A percentile compares a stretch with the other conserved stretches of the same genome.
phyloP scores from a whole-genome alignment of 53 echinoderm and acorn worm species.

The Stichopus horrens region DNA sequence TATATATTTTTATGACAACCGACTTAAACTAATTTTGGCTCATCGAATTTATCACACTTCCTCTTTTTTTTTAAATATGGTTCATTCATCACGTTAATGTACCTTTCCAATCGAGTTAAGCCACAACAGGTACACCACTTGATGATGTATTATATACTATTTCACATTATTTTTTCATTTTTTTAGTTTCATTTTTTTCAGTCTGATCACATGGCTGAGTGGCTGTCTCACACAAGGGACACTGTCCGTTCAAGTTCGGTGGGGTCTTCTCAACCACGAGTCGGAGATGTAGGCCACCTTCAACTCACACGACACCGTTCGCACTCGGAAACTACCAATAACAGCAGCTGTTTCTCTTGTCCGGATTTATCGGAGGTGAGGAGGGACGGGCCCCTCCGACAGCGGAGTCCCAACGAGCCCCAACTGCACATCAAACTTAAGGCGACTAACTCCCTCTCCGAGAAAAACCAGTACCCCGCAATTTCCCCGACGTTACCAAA shows the following conservation, averaged over 20 bases:
- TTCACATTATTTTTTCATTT: too few relatives aligned
- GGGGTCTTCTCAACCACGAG: constrained; percentile 24
- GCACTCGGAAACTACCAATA: background rate
- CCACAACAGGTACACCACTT: too few relatives aligned
- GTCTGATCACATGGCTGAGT: constrained; percentile 13
- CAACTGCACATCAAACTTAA: constrained; percentile 42
- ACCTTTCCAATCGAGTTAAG: too few relatives aligned
- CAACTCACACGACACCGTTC: constrained; percentile 2
- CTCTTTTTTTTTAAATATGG: too few relatives aligned
- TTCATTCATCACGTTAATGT: too few relatives aligned
- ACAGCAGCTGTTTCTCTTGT: constrained; percentile 60
- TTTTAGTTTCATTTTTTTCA: background rate
- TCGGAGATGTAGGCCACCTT: constrained; percentile 23
- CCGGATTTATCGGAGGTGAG: constrained; percentile 68
- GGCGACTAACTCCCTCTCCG: constrained; percentile 48
- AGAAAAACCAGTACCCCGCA: constrained; percentile 48
- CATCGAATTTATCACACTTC: too few relatives aligned
- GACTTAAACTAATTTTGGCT: too few relatives aligned
- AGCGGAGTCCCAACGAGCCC: background rate
- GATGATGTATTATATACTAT: too few relatives aligned
- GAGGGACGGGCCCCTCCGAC: constrained; percentile 4
- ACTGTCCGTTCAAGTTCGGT: constrained; percentile 42
- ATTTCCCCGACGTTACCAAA: constrained; percentile 39
- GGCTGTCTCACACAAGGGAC: background rate
- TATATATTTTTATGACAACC: too few relatives aligned